Base-by-base conservation (phyloP, 2,113 vertebrate species). In the Perognathus longimembris region DNA sequence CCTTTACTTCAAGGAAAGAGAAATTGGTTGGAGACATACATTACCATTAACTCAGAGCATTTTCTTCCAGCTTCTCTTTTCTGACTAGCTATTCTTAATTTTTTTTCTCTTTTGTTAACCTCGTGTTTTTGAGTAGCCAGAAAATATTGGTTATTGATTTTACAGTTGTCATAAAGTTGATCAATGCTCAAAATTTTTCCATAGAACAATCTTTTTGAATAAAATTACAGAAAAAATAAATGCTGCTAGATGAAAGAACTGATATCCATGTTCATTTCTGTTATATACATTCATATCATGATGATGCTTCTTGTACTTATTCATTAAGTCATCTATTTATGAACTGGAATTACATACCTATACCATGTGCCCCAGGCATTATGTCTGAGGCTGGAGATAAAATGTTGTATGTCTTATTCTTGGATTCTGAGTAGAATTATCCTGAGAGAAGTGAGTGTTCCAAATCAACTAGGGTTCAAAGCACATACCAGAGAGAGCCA, bases 61-160 rank as follows among this genome's bases (percentile, higher is more conserved):
- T 96, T 94, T 95, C 89, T 79, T 88, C 70, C 42, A 71, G 30
- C 69, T 95, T 88, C 61, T 95, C 40, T 90, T 91, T 96, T 86
- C 63, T 89, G 75, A 92, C 57, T 83, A 8, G 26, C 0, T 24
- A 63, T 81, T 17, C 77, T 91, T 92, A 86, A 7, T 45, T 71
- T 69, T 70, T 83, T 78, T 42, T 42, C 38, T 90, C 34, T 90
- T 95, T 95, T 89, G 24, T 67, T 92, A 93, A 69, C 14, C 30
- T 94, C 70, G 59, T 85, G 93, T 95, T 85, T 95, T 82, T 64
- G n/a, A 57, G 26, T 73, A 9, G 22, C 45, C 61, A 69, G 69
- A 92, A 95, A 94, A 92, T 92, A 94, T 92, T 96, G 70, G 67
- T 86, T 96, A 93, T 95, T 88, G 90, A 89, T 76, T 96, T 96